Percentiles rank a stretch among this genome's conserved stretches.
Evolutionary conservation across 2,888 invertebrate species (phyloP).

Genomic region (Tetragonula carbonaria): DNA sequence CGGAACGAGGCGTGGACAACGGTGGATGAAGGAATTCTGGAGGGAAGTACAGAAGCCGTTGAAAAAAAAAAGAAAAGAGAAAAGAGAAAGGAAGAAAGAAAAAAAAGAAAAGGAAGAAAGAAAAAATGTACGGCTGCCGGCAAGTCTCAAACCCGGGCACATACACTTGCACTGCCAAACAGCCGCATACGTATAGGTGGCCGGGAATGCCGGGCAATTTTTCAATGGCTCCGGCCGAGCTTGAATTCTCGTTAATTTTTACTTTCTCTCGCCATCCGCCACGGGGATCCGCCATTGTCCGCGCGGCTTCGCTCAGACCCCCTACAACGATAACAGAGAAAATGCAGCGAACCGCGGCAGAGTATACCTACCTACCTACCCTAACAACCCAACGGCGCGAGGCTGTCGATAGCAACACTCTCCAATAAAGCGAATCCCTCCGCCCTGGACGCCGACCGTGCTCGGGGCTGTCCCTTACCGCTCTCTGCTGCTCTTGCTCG

Average conservation of each 20-base stretch:
- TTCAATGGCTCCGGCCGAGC: constrained; percentile 83
- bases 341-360: constrained; percentile 79
- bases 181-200: constrained; percentile 41
- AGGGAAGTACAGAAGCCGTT: constrained; percentile 60
- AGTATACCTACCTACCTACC: constrained; percentile 74
- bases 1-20: constrained; percentile 54
- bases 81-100: constrained; percentile 41
- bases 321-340: constrained; percentile 82
- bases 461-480: constrained; percentile 57
- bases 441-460: constrained; percentile 61
- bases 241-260: constrained; percentile 83
- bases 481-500: constrained; percentile 38
- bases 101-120: constrained; percentile 40
- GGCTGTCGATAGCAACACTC: constrained; percentile 82
- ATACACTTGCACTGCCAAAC: constrained; percentile 34
- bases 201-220: constrained; percentile 78
- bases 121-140: constrained; percentile 69
- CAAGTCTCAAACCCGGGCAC: constrained; percentile 75
- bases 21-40: constrained; percentile 60
- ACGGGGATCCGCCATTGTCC: constrained; percentile 76
- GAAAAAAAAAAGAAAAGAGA: constrained; percentile 52
- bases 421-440: constrained; percentile 80
- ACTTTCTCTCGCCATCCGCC: constrained; percentile 82
- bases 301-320: constrained; percentile 77
- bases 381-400: constrained; percentile 74